Conservation (phyloP, 2,113 vertebrate species). For the Patagioenas fasciata region DNA sequence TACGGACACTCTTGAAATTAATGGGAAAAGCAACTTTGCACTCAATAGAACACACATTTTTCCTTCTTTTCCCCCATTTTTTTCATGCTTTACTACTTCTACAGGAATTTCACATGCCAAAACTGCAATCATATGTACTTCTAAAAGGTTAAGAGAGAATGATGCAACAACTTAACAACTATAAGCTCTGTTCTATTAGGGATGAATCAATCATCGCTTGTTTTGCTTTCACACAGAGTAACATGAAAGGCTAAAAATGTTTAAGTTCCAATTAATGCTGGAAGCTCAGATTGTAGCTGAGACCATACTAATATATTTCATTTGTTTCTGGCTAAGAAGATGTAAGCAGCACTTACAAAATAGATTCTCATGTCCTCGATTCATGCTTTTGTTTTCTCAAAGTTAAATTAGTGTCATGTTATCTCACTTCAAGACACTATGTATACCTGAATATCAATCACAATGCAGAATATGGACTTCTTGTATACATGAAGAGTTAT, state of each 20-base stretch:
- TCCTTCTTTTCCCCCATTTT: not conserved
- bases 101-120: not conserved
- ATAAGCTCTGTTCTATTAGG: not conserved
- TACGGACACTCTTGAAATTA: not conserved
- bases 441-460: fast-evolving
- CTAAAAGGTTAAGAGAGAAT: not conserved
- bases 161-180: not conserved
- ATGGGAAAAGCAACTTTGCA: not conserved
- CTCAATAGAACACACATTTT: not conserved
- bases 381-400: not conserved
- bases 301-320: fast-evolving
- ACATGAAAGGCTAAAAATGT: not conserved
- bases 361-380: not conserved
- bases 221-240: not conserved
- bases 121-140: not conserved
- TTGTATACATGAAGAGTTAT: not conserved
- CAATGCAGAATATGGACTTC: not conserved
- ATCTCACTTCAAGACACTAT: not conserved
- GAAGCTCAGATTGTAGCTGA: not conserved
- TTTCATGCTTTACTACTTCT: not conserved
- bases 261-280: not conserved
- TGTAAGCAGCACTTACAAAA: not conserved
- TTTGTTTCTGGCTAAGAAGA: not conserved
- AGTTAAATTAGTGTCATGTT: not conserved
- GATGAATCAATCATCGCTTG: not conserved